Evolutionary conservation across 2,113 vertebrate genomes (phyloP).

Genomic region (Synchiropus splendidus): DNA sequence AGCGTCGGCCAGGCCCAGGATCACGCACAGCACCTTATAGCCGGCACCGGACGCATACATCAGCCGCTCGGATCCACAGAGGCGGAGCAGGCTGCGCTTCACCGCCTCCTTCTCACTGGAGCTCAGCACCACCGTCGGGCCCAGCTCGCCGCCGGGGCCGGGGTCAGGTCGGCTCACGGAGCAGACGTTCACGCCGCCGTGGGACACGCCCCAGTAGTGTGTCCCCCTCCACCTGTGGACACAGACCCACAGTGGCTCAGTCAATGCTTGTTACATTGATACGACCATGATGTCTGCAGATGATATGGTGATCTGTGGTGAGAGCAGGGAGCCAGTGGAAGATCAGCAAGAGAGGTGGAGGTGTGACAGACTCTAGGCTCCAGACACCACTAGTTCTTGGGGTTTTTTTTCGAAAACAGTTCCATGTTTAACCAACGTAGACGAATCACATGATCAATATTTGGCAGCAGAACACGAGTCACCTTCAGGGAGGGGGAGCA

Average conservation of each 20-base stretch:
- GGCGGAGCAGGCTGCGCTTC: conserved; percentile 43
- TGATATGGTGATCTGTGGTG: too few species aligned
- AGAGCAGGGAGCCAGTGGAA: too few species aligned
- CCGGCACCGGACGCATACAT: conserved; percentile 66
- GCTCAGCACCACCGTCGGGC: conserved; percentile 66
- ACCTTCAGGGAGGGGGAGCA: too few species aligned
- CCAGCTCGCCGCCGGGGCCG: neutral
- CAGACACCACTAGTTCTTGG: too few species aligned
- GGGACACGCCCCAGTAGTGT: conserved; percentile 70
- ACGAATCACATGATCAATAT: too few species aligned
- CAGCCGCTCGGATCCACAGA: conserved; percentile 49
- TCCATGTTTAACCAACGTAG: too few species aligned
- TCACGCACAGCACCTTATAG: conserved; percentile 73
- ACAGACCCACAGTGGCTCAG: neutral
- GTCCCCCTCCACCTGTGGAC: conserved; percentile 65
- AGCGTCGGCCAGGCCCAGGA: conserved; percentile 62
- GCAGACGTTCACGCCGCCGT: conserved; percentile 35
- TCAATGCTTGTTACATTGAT: neutral
- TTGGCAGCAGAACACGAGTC: too few species aligned
- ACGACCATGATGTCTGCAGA: too few species aligned
- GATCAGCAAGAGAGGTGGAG: too few species aligned
- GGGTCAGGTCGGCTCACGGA: conserved; percentile 38
- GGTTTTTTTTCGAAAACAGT: too few species aligned
- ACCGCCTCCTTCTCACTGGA: conserved; percentile 60
- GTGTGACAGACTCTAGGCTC: too few species aligned